Conservation (phyloP, 2,888 invertebrate species). For the Lochmaea crataegi region DNA sequence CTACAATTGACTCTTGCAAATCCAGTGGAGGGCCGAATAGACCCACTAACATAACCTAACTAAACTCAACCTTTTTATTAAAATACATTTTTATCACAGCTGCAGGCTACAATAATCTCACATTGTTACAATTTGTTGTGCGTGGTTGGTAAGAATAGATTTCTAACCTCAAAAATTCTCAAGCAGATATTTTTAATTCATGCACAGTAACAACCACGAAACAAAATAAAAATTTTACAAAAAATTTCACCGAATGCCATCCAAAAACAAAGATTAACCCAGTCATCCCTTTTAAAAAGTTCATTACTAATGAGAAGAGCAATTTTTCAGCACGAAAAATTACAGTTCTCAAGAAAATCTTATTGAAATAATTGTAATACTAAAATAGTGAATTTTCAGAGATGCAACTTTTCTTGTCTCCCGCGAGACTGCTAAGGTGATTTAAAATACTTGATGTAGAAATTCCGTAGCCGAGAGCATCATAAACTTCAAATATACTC, state of each 20-base stretch:
- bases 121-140: no score
- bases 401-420: slow-evolving; percentile 30
- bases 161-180: no score
- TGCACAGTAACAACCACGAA: background rate
- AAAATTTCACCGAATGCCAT: background rate
- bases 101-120: no score
- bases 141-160: no score
- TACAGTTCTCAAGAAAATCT: slow-evolving; percentile 28
- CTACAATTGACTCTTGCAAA: no score
- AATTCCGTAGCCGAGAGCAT: slow-evolving; percentile 36
- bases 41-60: no score
- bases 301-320: slow-evolving; percentile 26
- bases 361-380: slow-evolving; percentile 36
- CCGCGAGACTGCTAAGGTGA: slow-evolving; percentile 38
- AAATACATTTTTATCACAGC: no score
- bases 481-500: slow-evolving; percentile 29
- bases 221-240: background rate
- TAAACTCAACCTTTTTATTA: no score
- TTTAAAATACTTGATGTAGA: slow-evolving; percentile 43
- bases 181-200: no score
- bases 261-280: background rate
- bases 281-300: slow-evolving; percentile 7
- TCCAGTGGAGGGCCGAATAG: no score
- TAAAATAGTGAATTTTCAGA: slow-evolving; percentile 36
- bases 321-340: slow-evolving; percentile 20